These are phyloP conservation scores for Patiria pectinifera DNA, from an alignment of 53 echinoderm and acorn worm genomes.

Conservation along the genomic window DNA sequence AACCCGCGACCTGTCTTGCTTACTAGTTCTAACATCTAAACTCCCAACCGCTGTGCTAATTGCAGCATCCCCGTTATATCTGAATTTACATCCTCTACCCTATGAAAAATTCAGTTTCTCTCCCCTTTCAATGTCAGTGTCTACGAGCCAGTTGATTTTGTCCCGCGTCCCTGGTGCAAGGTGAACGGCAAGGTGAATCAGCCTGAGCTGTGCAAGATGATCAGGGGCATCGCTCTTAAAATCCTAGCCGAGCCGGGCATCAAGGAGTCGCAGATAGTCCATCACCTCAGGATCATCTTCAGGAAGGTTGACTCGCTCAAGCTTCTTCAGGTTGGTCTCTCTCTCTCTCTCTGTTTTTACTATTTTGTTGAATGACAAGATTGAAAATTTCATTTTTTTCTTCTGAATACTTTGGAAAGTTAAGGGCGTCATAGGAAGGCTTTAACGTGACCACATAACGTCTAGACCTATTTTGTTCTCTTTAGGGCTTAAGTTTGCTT, in stretches of 20 bases:
- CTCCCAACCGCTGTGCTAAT: not conserved
- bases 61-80: too few relatives aligned
- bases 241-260: constrained; percentile 70
- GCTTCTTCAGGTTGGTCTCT: constrained; percentile 30
- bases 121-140: not conserved
- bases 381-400: too few relatives aligned
- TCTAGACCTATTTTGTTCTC: too few relatives aligned
- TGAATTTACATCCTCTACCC: too few relatives aligned
- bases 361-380: not conserved
- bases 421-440: too few relatives aligned
- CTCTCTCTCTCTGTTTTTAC: not conserved
- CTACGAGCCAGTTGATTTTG: constrained; percentile 53
- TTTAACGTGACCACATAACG: too few relatives aligned
- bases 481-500: too few relatives aligned
- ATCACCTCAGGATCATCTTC: constrained; percentile 41
- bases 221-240: constrained; percentile 40
- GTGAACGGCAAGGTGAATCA: constrained; percentile 36
- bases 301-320: constrained; percentile 30
- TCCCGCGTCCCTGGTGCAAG: constrained; percentile 53
- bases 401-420: too few relatives aligned
- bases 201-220: constrained; percentile 28
- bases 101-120: not conserved
- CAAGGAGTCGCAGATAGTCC: constrained; percentile 62
- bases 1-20: too few relatives aligned
- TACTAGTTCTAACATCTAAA: too few relatives aligned